Conservation (phyloP, 2,888 invertebrate genomes). For the Erebia epiphron region DNA sequence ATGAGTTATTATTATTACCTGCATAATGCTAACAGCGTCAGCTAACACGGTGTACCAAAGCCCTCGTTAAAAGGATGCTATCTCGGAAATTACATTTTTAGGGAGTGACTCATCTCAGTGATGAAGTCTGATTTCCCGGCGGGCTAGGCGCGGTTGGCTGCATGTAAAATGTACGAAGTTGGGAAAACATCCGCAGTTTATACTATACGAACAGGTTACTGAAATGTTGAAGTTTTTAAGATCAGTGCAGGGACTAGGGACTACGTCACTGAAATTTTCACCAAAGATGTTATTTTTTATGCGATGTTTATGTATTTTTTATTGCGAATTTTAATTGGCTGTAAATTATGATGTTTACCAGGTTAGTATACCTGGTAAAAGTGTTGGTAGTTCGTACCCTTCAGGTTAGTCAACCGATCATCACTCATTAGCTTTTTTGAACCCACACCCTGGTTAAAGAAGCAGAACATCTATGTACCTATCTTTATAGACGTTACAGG, state of each 20-base stretch:
- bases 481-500: too few species aligned
- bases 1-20: too few species aligned
- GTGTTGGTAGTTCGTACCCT: too few species aligned
- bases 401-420: too few species aligned
- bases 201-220: background rate
- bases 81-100: conserved; percentile 43
- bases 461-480: too few species aligned
- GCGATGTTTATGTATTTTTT: too few species aligned
- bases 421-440: too few species aligned
- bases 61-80: conserved; percentile 35
- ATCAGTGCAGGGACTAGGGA: too few species aligned
- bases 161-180: conserved; percentile 44
- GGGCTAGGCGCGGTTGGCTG: conserved; percentile 41
- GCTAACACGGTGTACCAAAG: conserved; percentile 15
- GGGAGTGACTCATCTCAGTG: conserved; percentile 43
- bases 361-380: too few species aligned
- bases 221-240: background rate
- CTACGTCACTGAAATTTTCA: background rate
- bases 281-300: background rate
- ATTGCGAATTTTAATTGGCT: too few species aligned
- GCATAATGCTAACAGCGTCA: conserved; percentile 5
- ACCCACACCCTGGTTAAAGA: too few species aligned
- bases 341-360: too few species aligned
- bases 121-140: conserved; percentile 48
- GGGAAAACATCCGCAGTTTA: conserved; percentile 1